phyloP scores from a whole-genome alignment of 2,888 invertebrate species.

The Clivina fossor region DNA sequence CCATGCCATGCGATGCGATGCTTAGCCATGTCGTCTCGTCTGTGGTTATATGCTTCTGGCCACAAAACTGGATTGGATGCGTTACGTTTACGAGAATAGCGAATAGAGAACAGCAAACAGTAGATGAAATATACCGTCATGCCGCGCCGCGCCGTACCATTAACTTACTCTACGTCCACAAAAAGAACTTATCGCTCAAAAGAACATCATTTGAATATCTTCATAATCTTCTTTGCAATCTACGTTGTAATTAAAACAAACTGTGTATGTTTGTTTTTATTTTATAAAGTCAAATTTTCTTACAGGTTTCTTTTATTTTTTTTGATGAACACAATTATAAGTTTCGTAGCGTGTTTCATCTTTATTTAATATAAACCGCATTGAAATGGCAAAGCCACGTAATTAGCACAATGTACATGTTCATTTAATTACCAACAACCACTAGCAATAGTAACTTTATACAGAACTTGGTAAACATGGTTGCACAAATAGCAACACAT shows the following conservation, averaged over 20 bases:
- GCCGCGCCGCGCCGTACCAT: neutral
- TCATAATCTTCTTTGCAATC: constrained; percentile 24
- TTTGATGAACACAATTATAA: constrained; percentile 27
- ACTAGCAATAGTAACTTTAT: no score
- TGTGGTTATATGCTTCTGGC: no score
- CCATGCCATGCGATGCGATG: no score
- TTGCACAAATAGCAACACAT: no score
- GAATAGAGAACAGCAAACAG: no score
- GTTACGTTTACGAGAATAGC: no score
- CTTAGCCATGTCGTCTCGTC: no score
- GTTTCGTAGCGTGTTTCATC: constrained; percentile 19
- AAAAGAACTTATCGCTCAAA: constrained; percentile 16
- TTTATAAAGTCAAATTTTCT: constrained; percentile 25
- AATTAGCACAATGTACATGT: constrained; percentile 23
- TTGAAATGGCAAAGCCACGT: constrained; percentile 15
- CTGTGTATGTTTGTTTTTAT: constrained; percentile 22
- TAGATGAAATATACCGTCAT: no score
- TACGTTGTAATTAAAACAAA: constrained; percentile 25
- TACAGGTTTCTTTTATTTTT: constrained; percentile 22
- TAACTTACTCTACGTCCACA: no score
- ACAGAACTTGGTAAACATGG: no score
- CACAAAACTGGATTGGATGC: no score
- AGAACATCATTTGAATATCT: constrained; percentile 29
- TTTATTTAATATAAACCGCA: constrained; percentile 23
- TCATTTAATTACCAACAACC: no score